Evolutionary conservation across 1,140 invertebrate species (phyloP), one percentile per base, ranked within the genome.

Genomic region (Apis dorsata): DNA sequence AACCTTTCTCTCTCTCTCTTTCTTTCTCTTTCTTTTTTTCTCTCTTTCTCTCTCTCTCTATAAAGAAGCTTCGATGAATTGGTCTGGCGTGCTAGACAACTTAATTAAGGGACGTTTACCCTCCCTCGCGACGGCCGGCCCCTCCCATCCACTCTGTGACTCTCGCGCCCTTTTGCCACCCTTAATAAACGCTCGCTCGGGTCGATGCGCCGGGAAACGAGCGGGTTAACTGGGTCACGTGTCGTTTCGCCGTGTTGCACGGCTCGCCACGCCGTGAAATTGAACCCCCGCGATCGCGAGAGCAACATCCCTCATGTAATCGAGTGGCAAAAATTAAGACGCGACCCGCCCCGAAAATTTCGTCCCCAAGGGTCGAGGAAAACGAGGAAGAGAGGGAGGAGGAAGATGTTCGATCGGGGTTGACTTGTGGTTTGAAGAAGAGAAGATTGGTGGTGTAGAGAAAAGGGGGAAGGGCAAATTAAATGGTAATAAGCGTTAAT

Each of bases 181-280:
- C 70, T 81, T 85, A 86, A 86, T 81, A 81, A 86, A 70, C 57
- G 83, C 83, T 66, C 15, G 44, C 51, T 19, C 68, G 12, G 57
- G 71, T 55, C 70, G 70, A 44, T 62, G 62, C 74, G 68, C 73
- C 57, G 13, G 28, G 65, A 57, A 60, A 66, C 69, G 63, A 34
- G 17, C 63, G 66, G 77, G 80, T 78, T 85, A 86, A 86, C 84
- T 86, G 79, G 85, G 84, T 86, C 85, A 85, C 79, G 73, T 81
- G 80, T 85, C 78, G 72, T 75, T 75, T 75, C 72, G 72, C 57
- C 72, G 72, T 15, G 72, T 63, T 34, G 75, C 71, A 44, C 73
- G 79, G 73, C 69, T 85, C 79, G 79, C 49, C 84, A 44, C 85
- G 83, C 78, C 84, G 84, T 86, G 85, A 86, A 86, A 86, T 86